Evolutionary conservation across 2,113 vertebrate species (phyloP).

Genomic region (Dascyllus trimaculatus): DNA sequence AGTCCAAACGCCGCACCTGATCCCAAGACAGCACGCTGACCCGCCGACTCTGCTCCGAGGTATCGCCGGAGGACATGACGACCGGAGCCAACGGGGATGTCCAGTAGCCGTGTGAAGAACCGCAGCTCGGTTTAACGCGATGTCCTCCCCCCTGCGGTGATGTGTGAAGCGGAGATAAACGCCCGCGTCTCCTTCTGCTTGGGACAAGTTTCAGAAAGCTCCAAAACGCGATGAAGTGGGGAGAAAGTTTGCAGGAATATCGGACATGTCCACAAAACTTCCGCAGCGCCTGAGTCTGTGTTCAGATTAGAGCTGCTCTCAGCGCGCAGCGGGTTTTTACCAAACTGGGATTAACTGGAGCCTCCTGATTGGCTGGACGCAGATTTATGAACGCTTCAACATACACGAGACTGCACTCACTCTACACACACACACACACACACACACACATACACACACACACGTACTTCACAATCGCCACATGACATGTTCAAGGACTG

Average conservation of each 20-base stretch:
- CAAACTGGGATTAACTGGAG: conserved; percentile 54
- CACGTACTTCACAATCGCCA: conserved; percentile 38
- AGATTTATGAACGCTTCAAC: conserved; percentile 56
- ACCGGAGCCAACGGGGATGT: conserved; percentile 41
- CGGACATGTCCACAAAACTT: conserved; percentile 52
- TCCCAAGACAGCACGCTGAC: conserved; percentile 92
- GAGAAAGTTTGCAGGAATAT: neutral
- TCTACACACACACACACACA: conserved; percentile 10
- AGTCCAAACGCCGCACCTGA: conserved; percentile 93
- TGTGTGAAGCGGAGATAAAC: too few relatives aligned
- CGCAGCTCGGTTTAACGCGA: neutral
- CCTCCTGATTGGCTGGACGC: conserved; percentile 63
- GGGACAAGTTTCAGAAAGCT: conserved; percentile 25
- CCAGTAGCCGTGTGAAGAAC: neutral
- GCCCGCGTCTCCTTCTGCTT: too few relatives aligned
- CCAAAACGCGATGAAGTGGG: conserved; percentile 16
- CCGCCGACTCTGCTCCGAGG: conserved; percentile 83
- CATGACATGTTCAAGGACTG: conserved; percentile 43
- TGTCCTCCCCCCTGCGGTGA: neutral
- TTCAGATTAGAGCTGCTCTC: conserved; percentile 24
- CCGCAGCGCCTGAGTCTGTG: neutral
- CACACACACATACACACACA: neutral
- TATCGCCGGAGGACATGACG: conserved; percentile 81
- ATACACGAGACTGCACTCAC: conserved; percentile 22
- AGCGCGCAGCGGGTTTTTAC: conserved; percentile 66